A percentile compares a stretch with the other conserved stretches of the same genome.
These are phyloP conservation scores for Amblyjoppa fuscipennis DNA, from an alignment of 2,888 invertebrate species.

Conservation along the genomic window DNA sequence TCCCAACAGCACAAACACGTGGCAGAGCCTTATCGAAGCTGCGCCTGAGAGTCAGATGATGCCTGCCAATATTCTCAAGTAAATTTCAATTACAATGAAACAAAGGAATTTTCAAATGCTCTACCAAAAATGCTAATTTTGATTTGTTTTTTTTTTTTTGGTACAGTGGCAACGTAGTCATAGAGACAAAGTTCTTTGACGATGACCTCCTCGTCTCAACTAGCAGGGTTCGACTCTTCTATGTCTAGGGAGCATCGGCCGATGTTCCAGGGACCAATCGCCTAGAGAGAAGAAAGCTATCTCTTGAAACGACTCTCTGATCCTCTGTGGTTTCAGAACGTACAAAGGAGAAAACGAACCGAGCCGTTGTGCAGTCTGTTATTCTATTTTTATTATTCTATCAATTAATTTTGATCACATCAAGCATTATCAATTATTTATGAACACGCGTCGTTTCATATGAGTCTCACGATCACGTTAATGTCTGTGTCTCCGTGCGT, in stretches of 20 bases:
- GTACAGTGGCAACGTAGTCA: conserved; percentile 96
- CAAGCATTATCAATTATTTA: not conserved
- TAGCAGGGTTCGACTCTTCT: conserved; percentile 97
- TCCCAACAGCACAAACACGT: conserved; percentile 99
- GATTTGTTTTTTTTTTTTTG: conserved; percentile 40
- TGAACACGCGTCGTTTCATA: conserved; percentile 25
- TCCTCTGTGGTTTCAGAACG: not conserved
- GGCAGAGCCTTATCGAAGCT: conserved; percentile 99
- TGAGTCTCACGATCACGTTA: conserved; percentile 24
- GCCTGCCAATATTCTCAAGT: conserved; percentile 99
- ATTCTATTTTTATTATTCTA: not conserved
- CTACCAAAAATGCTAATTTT: not conserved
- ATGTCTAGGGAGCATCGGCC: conserved; percentile 88
- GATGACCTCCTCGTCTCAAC: conserved; percentile 97
- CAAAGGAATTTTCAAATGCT: not conserved
- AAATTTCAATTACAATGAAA: conserved; percentile 74
- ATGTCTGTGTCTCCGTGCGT: not conserved
- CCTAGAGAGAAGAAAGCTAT: not conserved
- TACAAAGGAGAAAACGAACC: not conserved
- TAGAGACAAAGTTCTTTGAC: conserved; percentile 98
- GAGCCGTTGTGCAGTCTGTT: not conserved
- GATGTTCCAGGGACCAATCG: conserved; percentile 59
- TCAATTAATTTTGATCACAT: not conserved
- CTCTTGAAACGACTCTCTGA: not conserved
- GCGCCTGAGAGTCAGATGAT: conserved; percentile 99